Evolutionary conservation across 2,797 vertebrate species (phyloP), one percentile per base, ranked within the genome.

Genomic region (Microctenopoma steveboyesi): DNA sequence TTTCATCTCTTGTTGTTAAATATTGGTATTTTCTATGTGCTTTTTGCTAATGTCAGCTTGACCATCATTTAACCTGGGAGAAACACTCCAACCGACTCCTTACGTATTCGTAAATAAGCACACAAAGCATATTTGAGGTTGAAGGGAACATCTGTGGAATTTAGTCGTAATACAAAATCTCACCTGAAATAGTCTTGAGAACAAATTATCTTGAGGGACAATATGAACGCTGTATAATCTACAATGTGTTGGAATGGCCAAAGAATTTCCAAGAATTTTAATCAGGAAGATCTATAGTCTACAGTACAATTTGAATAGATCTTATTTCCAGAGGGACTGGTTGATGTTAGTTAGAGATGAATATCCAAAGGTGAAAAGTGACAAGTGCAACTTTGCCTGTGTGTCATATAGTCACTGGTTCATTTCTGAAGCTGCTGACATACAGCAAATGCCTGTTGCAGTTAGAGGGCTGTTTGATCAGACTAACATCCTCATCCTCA

Each of bases 401-500:
- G 67, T 46, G 56, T 60, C 33, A 53, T 30, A 42, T 45, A 18
- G 51, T 52, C 43, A 15, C 35, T 1, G 72, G 40, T 53, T 49
- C 33, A n/a, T 49, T 18, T 79, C 5, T 54, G 42, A 70, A 54
- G 69, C 52, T 63, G 72, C 61, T 55, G 64, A 66, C 40, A 67
- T 63, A 0, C 55, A 14, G 56, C 53, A 18, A 30, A 58, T 0
- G 80, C 68, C 81, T 15, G 73, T 10, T 25, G 55, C 48, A n/a
- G 15, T 86, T 66, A 72, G 42, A 61, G 18, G 47, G 13, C 46
- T 4, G 70, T 84, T 83, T 84, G 83, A 86, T 86, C 77, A 57
- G 45, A 1, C 15, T 10, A 33, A 18, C 40, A 5, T 45, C 48
- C 53, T 16, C 64, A 1, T 72, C 22, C 22, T 22, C 69, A 58